Base-by-base conservation (phyloP, 2,113 vertebrate genomes). In the Cranoglanis bouderius region DNA sequence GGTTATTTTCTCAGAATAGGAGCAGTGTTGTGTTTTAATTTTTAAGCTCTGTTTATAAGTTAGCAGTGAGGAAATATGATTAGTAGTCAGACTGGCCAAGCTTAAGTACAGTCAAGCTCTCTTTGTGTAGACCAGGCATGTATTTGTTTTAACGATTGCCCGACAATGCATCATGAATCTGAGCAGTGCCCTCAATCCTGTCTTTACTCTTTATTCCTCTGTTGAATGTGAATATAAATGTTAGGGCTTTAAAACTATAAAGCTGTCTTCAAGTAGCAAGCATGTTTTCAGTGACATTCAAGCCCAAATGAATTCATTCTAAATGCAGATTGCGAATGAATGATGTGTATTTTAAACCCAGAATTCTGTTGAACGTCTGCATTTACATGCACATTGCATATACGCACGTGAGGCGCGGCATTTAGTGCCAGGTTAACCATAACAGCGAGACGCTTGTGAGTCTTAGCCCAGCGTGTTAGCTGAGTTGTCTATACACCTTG, bases 1-100 rank as follows among this genome's bases (percentile, higher is more conserved):
- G 7, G 32, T 70, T 85, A 40, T 85, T 85, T 74, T 81, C 43
- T 80, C n/a, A 85, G 46, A 72, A 72, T 53, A 53, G 21, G 35
- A 72, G 9, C 83, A 32, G 81, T 40, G 55, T 40, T 82, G 49
- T 26, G 7, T 55, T 82, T 78, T 35, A 55, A 19, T 21, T 4
- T 55, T 35, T 35, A 82, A 8, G 16, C 26, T 82, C 24, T 6
- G 13, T 82, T 59, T 40, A 24, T 38, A 82, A 59, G 9, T 24
- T 26, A 82, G 55, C 19, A 57, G 51, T n/a, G 16, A 82, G 55
- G 55, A 59, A 59, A 59, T 82, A 24, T 6, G 21, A 38, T 12
- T 82, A 57, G 51, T 35, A 55, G 49, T 29, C 35, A 26, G 51
- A 26, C 12, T 40, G 18, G 12, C 43, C 2, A 83, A 29, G 35